phyloP scores from a whole-genome alignment of 1,140 invertebrate species.

The Pseudomyrmex concolor region DNA sequence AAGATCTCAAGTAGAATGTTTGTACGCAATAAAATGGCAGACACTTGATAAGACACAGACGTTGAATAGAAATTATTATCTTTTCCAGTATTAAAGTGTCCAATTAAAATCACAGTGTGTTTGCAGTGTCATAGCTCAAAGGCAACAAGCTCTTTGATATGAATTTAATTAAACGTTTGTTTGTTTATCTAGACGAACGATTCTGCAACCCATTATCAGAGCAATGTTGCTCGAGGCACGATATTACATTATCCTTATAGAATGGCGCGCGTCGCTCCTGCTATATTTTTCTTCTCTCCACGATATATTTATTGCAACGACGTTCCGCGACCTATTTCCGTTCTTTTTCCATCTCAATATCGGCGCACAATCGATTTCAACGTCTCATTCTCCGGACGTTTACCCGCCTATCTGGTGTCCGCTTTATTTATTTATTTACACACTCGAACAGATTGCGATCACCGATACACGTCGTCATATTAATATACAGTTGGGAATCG shows the following conservation, averaged over 20 bases:
- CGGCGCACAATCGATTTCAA: constrained; percentile 49
- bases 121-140: background rate
- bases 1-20: background rate
- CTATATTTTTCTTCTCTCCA: background rate
- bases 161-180: constrained; percentile 46
- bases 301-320: constrained; percentile 46
- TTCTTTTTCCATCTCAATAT: constrained; percentile 22
- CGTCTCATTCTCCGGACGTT: constrained; percentile 42
- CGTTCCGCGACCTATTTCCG: constrained; percentile 36
- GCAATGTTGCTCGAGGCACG: background rate
- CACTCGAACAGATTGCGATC: constrained; percentile 56
- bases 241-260: constrained; percentile 20
- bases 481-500: constrained; percentile 42
- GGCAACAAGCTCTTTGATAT: constrained; percentile 2
- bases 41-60: background rate
- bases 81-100: constrained; percentile 1
- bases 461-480: constrained; percentile 23
- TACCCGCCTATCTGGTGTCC: constrained; percentile 32
- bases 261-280: background rate
- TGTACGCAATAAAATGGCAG: background rate
- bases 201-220: background rate
- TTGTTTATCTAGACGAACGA: constrained; percentile 24
- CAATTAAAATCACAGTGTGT: constrained; percentile 20
- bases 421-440: constrained; percentile 54
- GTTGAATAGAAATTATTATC: background rate